Evolutionary conservation across 2,797 vertebrate genomes (phyloP).

Genomic region (Lindbergichthys nudifrons): DNA sequence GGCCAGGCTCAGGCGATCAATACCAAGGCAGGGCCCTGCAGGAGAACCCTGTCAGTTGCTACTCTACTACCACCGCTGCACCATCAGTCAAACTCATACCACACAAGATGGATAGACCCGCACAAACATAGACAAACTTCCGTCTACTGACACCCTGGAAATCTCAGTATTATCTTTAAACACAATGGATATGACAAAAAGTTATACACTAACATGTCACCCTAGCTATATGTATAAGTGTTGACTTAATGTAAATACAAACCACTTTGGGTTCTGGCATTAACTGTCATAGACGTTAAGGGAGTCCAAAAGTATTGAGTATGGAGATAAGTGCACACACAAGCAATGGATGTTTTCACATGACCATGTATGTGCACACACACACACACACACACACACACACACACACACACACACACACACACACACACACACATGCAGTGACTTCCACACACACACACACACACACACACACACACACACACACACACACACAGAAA

Average conservation of each 20-base stretch:
- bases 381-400: slow-evolving; percentile 21
- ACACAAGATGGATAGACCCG: slow-evolving; percentile 22
- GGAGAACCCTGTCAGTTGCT: slow-evolving; percentile 58
- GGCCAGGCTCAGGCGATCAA: slow-evolving; percentile 68
- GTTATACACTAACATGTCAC: not conserved
- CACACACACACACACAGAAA: slow-evolving; percentile 6
- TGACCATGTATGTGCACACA: slow-evolving; percentile 15
- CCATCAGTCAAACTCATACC: slow-evolving; percentile 61
- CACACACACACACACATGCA: slow-evolving; percentile 15
- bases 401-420: slow-evolving; percentile 18
- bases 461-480: slow-evolving; percentile 18
- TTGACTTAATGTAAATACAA: not conserved
- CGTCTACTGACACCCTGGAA: not conserved
- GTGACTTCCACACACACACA: slow-evolving; percentile 27
- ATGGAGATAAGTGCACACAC: not conserved
- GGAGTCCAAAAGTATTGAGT: not conserved
- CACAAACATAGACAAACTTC: not conserved
- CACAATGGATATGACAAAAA: not conserved
- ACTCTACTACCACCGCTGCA: slow-evolving; percentile 32
- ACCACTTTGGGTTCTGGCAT: not conserved
- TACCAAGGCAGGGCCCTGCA: slow-evolving; percentile 59
- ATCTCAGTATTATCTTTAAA: not conserved
- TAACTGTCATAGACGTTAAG: not conserved
- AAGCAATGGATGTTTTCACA: slow-evolving; percentile 12
- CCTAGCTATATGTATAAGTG: not conserved